Percentiles rank a stretch among this genome's conserved stretches.
phyloP scores from a whole-genome alignment of 2,888 invertebrate genomes.

The Synergus gifuensis region DNA sequence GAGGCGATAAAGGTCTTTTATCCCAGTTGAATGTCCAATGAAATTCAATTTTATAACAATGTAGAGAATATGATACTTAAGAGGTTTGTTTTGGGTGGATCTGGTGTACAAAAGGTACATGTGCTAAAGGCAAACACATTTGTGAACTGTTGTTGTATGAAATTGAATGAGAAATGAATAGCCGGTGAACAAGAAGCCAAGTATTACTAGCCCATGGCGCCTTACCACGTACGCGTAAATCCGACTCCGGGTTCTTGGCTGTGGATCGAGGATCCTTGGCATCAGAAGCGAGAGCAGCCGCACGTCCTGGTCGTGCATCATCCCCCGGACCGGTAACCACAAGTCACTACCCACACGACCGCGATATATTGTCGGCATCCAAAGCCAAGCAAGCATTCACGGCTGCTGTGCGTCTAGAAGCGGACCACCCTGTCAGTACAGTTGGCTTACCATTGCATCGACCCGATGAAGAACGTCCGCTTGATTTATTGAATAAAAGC shows the following conservation, averaged over 20 bases:
- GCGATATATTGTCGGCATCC: constrained; percentile 59
- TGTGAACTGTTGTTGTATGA: background rate
- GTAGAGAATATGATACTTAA: background rate
- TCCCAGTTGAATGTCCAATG: background rate
- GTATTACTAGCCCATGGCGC: background rate
- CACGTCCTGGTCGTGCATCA: constrained; percentile 70
- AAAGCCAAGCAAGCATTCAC: constrained; percentile 34
- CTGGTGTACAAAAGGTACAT: background rate
- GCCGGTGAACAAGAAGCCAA: background rate
- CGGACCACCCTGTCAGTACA: constrained; percentile 38
- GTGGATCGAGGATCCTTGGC: constrained; percentile 28
- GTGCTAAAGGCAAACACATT: background rate
- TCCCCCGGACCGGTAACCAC: constrained; percentile 69
- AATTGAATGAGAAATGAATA: background rate
- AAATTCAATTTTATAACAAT: constrained; percentile 8
- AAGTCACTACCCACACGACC: constrained; percentile 69
- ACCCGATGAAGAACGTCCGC: constrained; percentile 36
- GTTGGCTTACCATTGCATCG: constrained; percentile 32
- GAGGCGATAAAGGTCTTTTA: background rate
- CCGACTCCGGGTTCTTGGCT: constrained; percentile 45
- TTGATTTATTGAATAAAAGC: constrained; percentile 39
- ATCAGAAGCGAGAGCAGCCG: constrained; percentile 51
- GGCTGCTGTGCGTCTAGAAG: constrained; percentile 37
- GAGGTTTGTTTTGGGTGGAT: background rate
- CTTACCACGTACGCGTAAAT: constrained; percentile 47